A percentile compares a stretch with the other conserved stretches of the same genome.
phyloP scores from a whole-genome alignment of 2,797 vertebrate species.

The Aulostomus chinensis region DNA sequence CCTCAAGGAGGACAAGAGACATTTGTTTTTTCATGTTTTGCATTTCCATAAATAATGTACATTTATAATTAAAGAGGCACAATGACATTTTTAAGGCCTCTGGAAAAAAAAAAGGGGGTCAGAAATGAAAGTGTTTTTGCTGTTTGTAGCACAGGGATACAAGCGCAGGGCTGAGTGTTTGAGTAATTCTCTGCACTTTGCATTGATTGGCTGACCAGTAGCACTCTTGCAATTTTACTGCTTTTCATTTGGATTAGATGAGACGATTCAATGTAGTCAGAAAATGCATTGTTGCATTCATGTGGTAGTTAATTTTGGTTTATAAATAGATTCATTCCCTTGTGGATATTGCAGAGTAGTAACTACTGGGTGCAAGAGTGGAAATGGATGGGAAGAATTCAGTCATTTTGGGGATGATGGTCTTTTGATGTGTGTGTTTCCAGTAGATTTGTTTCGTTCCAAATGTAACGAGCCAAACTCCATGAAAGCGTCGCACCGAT shows the following conservation, averaged over 20 bases:
- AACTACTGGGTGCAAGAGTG: no score
- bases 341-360: no score
- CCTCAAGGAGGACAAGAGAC: no score
- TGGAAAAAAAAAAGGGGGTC: constrained; percentile 36
- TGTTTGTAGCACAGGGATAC: constrained; percentile 30
- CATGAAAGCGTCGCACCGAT: no score
- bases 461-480: no score
- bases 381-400: no score
- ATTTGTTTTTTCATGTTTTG: constrained; percentile 19
- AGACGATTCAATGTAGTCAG: constrained; percentile 7
- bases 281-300: neutral
- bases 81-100: constrained; percentile 58
- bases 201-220: constrained; percentile 35
- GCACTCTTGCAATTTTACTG: constrained; percentile 23
- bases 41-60: constrained; percentile 46
- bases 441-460: neutral
- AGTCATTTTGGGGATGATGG: no score
- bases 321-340: no score
- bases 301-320: no score
- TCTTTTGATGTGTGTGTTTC: no score
- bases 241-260: constrained; percentile 31
- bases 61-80: constrained; percentile 57
- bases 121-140: constrained; percentile 43
- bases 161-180: constrained; percentile 43
- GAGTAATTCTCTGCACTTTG: constrained; percentile 49